Percentiles rank a stretch among this genome's conserved stretches.
Conservation (phyloP, 2,797 vertebrate species). For the Naso thynnoides region DNA sequence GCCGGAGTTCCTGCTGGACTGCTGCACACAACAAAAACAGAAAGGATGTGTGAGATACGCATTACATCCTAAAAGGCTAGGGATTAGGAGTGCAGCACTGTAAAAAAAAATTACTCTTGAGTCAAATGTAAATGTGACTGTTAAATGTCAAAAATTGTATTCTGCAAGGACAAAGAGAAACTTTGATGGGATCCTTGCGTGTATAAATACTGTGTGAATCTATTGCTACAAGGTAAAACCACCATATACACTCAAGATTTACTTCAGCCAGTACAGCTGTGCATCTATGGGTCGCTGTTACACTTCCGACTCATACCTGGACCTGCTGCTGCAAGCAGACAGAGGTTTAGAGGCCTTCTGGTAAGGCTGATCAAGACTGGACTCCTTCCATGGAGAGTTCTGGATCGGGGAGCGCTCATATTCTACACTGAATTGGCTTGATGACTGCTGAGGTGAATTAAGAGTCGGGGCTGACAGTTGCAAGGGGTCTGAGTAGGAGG, state of each 20-base stretch:
- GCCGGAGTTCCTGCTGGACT: constrained; percentile 83
- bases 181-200: too few relatives aligned
- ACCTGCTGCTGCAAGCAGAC: constrained; percentile 83
- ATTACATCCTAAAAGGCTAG: not conserved
- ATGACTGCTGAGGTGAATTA: constrained; percentile 58
- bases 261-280: not conserved
- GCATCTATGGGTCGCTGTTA: not conserved
- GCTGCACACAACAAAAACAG: constrained; percentile 68
- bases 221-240: not conserved
- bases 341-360: constrained; percentile 82
- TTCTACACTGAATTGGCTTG: constrained; percentile 67
- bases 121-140: too few relatives aligned
- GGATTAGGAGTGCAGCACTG: not conserved
- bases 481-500: constrained; percentile 64
- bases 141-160: too few relatives aligned
- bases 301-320: constrained; percentile 81
- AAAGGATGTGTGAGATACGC: constrained; percentile 5
- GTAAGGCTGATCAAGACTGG: constrained; percentile 92
- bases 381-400: constrained; percentile 93
- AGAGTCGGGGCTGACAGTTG: constrained; percentile 63
- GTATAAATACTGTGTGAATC: not conserved
- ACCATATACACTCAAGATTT: not conserved
- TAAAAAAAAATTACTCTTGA: too few relatives aligned
- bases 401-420: constrained; percentile 88
- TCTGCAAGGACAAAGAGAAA: too few relatives aligned